Base-by-base conservation (phyloP, 2,797 vertebrate genomes). In the Delichon dasypus region DNA sequence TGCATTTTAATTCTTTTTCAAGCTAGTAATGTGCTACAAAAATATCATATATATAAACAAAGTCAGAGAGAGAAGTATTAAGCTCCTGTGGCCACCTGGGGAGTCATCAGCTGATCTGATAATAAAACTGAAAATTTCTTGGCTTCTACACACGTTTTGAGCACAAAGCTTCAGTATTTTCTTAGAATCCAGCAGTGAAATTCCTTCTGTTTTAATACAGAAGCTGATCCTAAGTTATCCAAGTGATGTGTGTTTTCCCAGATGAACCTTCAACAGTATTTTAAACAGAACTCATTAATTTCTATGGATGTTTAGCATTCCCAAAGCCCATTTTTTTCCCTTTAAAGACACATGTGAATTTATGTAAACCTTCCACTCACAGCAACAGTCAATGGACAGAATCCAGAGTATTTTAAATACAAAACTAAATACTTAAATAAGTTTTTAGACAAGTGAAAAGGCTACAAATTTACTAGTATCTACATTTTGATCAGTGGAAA, bases 81-180 rank as follows among this genome's bases (percentile, higher is more conserved):
- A 88, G 57, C 13, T 94, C 18, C 20, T 75, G 32, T 61, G 26
- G 45, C 29, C 60, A 91, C 53, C 53, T 20, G 91, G 89, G 67
- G 88, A 94, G 57, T 36, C 77, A 61, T 81, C 93, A 93, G 20
- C 42, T 88, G 60, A 86, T 62, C 47, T 61, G 32, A 79, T 57
- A 76, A 73, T 79, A 82, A 95, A 96, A 71, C 13, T 36, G 29
- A 90, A 86, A 38, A 64, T 78, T 93, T 93, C 34, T 91, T 94
- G 42, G 34, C 50, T 86, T 95, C 34, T 62, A 70, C 51, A 3
- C 1, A 8, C 61, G 11, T 32, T 94, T 84, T 85, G 42, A 88
- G 45, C 20, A 73, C 25, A 85, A 86, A 75, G 25, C 13, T 58
- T 60, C 30, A 42, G 16, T 76, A 47, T 65, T 85, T 93, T 81